Conservation (phyloP, 2,888 invertebrate genomes). For the Tetheella fluctuosa region DNA sequence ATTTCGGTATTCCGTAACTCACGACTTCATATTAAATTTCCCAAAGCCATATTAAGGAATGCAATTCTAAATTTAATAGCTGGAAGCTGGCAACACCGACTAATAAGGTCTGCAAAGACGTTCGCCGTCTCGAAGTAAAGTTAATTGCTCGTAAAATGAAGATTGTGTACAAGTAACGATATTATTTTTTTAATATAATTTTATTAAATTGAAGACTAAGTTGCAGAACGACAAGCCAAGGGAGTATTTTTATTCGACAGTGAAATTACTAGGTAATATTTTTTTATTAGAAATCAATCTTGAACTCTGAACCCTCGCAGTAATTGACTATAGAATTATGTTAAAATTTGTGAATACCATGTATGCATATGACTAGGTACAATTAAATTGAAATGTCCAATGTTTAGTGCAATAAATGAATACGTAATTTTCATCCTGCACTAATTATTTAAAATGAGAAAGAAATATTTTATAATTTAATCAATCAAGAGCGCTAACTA, state of each 20-base stretch:
- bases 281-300: too few relatives aligned
- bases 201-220: background rate
- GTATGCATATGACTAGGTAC: too few relatives aligned
- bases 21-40: constrained; percentile 50
- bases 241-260: too few relatives aligned
- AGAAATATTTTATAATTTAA: too few relatives aligned
- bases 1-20: constrained; percentile 36
- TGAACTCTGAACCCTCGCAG: too few relatives aligned
- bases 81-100: constrained; percentile 17
- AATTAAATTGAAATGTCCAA: too few relatives aligned
- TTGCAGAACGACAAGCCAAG: too few relatives aligned
- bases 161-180: constrained; percentile 11
- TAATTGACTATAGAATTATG: too few relatives aligned
- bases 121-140: constrained; percentile 51
- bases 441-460: constrained; percentile 14
- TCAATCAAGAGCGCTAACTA: too few relatives aligned
- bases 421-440: background rate
- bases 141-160: constrained; percentile 55
- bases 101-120: constrained; percentile 43
- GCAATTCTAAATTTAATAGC: constrained; percentile 47
- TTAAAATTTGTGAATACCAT: too few relatives aligned
- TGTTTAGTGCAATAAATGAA: too few relatives aligned
- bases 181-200: constrained; percentile 11
- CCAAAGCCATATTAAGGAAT: constrained; percentile 54
- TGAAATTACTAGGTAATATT: too few relatives aligned